Evolutionary conservation across 2,888 invertebrate genomes (phyloP).

Genomic region (Lycia hirtaria): DNA sequence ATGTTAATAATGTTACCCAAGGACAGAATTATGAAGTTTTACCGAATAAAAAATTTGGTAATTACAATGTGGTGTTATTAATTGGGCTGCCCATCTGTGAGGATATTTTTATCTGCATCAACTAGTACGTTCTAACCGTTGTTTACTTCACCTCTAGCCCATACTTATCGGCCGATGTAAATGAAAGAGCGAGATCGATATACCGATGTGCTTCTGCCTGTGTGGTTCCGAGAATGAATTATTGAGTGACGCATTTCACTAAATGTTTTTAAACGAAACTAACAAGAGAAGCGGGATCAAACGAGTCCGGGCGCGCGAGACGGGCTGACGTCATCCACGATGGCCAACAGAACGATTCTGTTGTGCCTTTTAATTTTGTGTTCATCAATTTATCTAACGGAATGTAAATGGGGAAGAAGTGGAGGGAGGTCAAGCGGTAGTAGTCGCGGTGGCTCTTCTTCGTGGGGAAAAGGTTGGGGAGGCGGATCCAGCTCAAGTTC

Average conservation of each 20-base stretch:
- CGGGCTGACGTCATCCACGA: conserved; percentile 47
- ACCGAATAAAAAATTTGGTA: neutral
- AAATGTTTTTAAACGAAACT: conserved; percentile 50
- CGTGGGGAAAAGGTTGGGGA: conserved; percentile 40
- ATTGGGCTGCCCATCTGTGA: conserved; percentile 22
- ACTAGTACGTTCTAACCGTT: conserved; percentile 19
- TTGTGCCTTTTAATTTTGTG: conserved; percentile 64
- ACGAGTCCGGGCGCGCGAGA: conserved; percentile 46
- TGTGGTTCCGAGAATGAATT: conserved; percentile 48
- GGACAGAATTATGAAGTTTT: too few relatives aligned
- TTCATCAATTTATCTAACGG: conserved; percentile 52
- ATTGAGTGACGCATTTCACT: conserved; percentile 48
- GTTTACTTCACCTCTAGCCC: conserved; percentile 52
- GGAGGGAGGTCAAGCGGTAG: conserved; percentile 35
- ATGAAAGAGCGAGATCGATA: conserved; percentile 39
- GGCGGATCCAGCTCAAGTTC: conserved; percentile 21
- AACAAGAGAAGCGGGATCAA: conserved; percentile 41
- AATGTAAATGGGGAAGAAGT: conserved; percentile 51
- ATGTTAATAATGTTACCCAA: too few relatives aligned
- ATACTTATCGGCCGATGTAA: conserved; percentile 41
- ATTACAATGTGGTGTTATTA: conserved; percentile 10
- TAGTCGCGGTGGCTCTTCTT: conserved; percentile 40
- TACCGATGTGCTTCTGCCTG: conserved; percentile 36
- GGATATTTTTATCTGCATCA: conserved; percentile 23
- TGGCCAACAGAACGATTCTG: conserved; percentile 66